Percentiles rank a stretch among this genome's conserved stretches.
These are phyloP conservation scores for Pluvialis apricaria DNA, from an alignment of 2,113 vertebrate species.

Conservation along the genomic window DNA sequence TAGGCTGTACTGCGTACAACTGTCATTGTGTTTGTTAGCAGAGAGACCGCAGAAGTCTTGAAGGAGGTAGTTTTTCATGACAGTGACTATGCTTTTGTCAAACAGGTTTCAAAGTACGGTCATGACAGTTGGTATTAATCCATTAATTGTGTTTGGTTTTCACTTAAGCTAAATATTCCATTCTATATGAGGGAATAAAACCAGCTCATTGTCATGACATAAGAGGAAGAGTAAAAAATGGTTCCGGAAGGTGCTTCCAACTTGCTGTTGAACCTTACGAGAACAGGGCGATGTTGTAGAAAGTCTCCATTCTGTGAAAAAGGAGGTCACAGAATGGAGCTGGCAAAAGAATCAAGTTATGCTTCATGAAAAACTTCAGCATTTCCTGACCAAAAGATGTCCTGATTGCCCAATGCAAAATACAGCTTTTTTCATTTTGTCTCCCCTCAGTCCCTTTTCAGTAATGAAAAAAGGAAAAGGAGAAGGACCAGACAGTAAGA, in stretches of 20 bases:
- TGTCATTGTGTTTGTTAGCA: not conserved
- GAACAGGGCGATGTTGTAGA: not conserved
- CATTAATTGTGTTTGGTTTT: slow-evolving; percentile 7
- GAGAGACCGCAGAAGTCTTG: not conserved
- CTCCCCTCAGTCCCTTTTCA: not conserved
- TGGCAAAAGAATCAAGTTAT: not conserved
- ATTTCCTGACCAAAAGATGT: not conserved
- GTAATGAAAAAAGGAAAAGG: not conserved
- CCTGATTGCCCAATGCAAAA: not conserved
- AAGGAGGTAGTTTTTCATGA: not conserved
- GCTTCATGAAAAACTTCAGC: not conserved
- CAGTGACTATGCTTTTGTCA: not conserved
- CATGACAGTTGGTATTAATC: not conserved
- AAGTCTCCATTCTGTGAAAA: not conserved
- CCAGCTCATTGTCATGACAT: not conserved
- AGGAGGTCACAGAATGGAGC: not conserved
- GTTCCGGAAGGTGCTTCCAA: not conserved
- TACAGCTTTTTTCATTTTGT: not conserved
- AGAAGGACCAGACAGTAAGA: not conserved
- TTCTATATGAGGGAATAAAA: not conserved
- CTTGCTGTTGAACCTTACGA: not conserved
- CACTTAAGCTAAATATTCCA: not conserved
- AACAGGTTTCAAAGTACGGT: not conserved
- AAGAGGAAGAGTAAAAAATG: not conserved
- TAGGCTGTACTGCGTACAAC: not conserved